Base-by-base conservation (phyloP, 2,113 vertebrate genomes). In the Turdus rufiventris region DNA sequence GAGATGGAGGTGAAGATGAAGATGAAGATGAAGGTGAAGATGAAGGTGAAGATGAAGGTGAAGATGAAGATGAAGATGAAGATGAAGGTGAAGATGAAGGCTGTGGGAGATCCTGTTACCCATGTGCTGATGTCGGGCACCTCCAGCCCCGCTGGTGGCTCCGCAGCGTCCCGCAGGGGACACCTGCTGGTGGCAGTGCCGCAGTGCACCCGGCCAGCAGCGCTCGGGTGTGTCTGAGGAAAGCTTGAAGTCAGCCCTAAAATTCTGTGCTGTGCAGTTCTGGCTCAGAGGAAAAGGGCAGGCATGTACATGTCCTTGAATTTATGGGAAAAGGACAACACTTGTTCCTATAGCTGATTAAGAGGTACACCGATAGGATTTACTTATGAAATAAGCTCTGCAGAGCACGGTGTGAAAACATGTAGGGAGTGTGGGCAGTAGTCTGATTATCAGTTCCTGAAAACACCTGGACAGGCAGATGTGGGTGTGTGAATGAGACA, bases 71-170 rank as follows among this genome's bases (percentile, higher is more conserved):
- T 10, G 73, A 18, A 38, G 38, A 8, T 2, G 31, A 45, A 23
- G 14, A 53, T 17, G 18, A 28, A 45, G 58, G 18, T 28, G 60
- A 18, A 62, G 71, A 24, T 11, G 28, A 5, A 28, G 43, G 53
- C 54, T 12, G 2, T 4, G 33, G n/a, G 50, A 57, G 72, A 4
- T 14, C 9, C 4, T 45, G 54, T 24, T 13, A 19, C 21, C 8
- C 33, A 1, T 3, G 5, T 29, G 5, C 26, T 17, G 26, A 29
- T 16, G 26, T 29, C 50, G 17, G 50, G 26, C 26, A 6, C 50
- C 28, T 18, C 7, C 36, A 4, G 14, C 38, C 33, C 21, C 2
- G 1, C 45, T 13, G 6, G 8, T 0, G 53, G 42, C 50, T 29
- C 68, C 25, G 51, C 61, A 0, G 1, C 53, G 50, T 28, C 53